These are phyloP conservation scores for Florisuga fusca DNA, from an alignment of 2,797 vertebrate species.

Conservation along the genomic window DNA sequence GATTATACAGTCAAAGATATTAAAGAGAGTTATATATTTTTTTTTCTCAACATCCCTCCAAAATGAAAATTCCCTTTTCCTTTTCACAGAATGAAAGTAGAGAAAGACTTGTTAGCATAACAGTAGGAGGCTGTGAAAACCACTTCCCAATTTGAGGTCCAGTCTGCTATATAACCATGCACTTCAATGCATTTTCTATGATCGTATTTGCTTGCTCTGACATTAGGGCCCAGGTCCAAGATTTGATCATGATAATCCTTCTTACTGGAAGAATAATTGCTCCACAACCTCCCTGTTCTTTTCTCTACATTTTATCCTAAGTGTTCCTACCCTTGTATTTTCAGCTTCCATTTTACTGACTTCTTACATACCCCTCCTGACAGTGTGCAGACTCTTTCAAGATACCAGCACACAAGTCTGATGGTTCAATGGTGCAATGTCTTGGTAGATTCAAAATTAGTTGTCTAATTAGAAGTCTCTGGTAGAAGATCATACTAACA, in stretches of 20 bases:
- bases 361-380: background rate
- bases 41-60: background rate
- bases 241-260: background rate
- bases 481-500: background rate
- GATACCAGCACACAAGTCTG: background rate
- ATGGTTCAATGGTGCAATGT: fast-evolving
- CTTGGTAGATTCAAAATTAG: background rate
- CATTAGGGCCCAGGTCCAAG: background rate
- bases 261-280: background rate
- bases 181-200: background rate
- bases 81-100: background rate
- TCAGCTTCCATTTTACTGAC: background rate
- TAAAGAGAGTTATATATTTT: background rate
- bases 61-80: background rate
- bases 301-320: background rate
- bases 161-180: background rate
- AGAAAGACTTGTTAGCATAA: background rate
- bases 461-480: background rate
- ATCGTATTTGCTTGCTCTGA: background rate
- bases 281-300: background rate
- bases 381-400: background rate
- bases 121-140: background rate
- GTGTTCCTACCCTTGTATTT: background rate
- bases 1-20: background rate
- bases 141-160: background rate